Evolutionary conservation across 1,140 invertebrate genomes (phyloP).

Genomic region (Drosophila varians): DNA sequence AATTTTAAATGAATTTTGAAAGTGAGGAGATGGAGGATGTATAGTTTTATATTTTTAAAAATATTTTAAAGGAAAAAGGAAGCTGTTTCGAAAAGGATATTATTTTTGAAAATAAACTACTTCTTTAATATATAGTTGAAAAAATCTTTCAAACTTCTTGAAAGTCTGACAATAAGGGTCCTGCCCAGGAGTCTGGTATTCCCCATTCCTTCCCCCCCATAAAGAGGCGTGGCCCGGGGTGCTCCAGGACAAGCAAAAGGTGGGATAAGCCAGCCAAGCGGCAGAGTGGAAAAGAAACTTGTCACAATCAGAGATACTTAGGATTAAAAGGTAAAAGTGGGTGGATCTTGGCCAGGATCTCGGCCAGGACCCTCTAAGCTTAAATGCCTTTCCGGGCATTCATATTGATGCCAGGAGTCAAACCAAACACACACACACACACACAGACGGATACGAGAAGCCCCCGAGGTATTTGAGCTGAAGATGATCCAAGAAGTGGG

Average conservation of each 20-base stretch:
- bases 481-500: constrained; percentile 21
- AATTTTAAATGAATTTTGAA: neutral
- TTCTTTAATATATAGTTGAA: too few species aligned
- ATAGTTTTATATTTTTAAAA: too few species aligned
- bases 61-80: too few species aligned
- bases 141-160: too few species aligned
- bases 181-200: neutral
- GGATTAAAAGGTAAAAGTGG: constrained; percentile 3
- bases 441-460: neutral
- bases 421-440: neutral
- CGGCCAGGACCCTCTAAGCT: neutral
- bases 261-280: constrained; percentile 36
- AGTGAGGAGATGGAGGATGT: neutral
- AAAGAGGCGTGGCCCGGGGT: neutral
- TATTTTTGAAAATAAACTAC: too few species aligned
- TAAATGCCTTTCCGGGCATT: neutral
- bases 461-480: constrained; percentile 3
- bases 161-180: too few species aligned
- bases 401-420: neutral
- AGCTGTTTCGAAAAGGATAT: too few species aligned
- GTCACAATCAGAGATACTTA: constrained; percentile 52
- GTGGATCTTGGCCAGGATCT: constrained; percentile 3
- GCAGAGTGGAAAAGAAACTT: too few species aligned
- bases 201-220: neutral
- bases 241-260: constrained; percentile 42